Evolutionary conservation across 2,113 vertebrate genomes (phyloP).

Genomic region (Chloroceryle aenea): DNA sequence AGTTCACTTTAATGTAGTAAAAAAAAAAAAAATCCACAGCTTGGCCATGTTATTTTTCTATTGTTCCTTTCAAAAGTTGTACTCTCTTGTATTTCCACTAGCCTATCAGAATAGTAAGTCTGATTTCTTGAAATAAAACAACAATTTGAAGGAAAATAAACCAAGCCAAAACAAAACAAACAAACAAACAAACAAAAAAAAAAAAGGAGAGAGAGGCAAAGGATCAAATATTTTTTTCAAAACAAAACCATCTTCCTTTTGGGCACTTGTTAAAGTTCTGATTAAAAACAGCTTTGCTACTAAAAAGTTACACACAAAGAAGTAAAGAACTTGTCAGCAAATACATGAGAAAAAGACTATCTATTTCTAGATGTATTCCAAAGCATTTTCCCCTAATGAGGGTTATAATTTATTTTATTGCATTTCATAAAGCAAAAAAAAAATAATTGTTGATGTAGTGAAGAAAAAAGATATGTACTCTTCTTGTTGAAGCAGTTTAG

Average conservation of each 20-base stretch:
- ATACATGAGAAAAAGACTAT: neutral
- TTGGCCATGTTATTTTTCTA: slow-evolving; percentile 1
- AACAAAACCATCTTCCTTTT: neutral
- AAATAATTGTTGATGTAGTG: neutral
- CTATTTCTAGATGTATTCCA: neutral
- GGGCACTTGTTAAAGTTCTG: neutral
- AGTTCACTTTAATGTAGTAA: slow-evolving; percentile 72
- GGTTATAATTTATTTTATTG: neutral
- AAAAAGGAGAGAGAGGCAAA: neutral
- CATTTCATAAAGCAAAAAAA: neutral
- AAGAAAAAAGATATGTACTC: neutral
- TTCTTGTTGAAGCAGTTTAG: neutral
- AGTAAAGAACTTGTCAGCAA: neutral
- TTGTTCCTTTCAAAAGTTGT: slow-evolving; percentile 40
- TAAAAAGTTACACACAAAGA: neutral
- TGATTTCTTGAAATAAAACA: neutral
- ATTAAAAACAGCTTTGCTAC: neutral
- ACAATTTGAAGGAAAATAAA: neutral
- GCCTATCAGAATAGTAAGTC: neutral
- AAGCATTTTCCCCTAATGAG: neutral
- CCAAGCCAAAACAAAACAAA: too few species aligned
- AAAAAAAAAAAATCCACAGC: slow-evolving; percentile 1
- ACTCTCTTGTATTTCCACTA: neutral
- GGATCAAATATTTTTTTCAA: neutral
- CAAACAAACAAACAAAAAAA: too few species aligned